phyloP scores from a whole-genome alignment of 1,140 invertebrate species.

The Drosophila orosa region DNA sequence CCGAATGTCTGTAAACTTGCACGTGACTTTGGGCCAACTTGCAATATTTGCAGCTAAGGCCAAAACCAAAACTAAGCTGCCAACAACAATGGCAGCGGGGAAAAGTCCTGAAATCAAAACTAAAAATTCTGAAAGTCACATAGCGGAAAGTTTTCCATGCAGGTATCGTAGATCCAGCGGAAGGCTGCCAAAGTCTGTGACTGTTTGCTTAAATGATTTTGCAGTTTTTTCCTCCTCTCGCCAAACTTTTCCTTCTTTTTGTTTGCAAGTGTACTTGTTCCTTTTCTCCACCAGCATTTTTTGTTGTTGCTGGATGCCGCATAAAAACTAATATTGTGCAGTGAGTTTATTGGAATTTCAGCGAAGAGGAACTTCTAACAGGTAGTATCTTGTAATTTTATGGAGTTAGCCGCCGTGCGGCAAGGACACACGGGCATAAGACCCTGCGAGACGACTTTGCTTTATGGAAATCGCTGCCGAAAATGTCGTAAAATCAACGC shows the following conservation, averaged over 20 bases:
- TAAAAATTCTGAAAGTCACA: slow-evolving; percentile 82
- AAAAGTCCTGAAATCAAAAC: slow-evolving; percentile 76
- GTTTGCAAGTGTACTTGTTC: slow-evolving; percentile 37
- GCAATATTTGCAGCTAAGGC: slow-evolving; percentile 74
- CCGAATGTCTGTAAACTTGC: slow-evolving; percentile 79
- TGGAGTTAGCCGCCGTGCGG: slow-evolving; percentile 52
- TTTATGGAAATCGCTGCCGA: slow-evolving; percentile 50
- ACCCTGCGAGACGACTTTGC: slow-evolving; percentile 21
- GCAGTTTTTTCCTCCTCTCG: slow-evolving; percentile 50
- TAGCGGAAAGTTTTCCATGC: slow-evolving; percentile 71
- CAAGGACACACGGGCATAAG: slow-evolving; percentile 28
- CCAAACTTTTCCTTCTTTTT: slow-evolving; percentile 33
- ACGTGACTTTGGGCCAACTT: slow-evolving; percentile 77
- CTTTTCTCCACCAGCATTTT: slow-evolving; percentile 7
- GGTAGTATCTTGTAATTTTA: slow-evolving; percentile 77
- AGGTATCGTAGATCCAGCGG: slow-evolving; percentile 45
- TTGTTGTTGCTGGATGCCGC: slow-evolving; percentile 27
- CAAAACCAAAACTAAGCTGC: slow-evolving; percentile 57
- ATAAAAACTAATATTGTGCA: slow-evolving; percentile 81
- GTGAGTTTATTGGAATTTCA: slow-evolving; percentile 75
- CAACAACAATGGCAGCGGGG: slow-evolving; percentile 51
- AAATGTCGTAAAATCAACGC: slow-evolving; percentile 77
- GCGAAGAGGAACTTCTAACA: slow-evolving; percentile 59
- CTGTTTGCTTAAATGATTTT: slow-evolving; percentile 81
- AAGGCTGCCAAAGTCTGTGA: slow-evolving; percentile 77